A percentile compares a stretch with the other conserved stretches of the same genome.
phyloP scores from a whole-genome alignment of 2,888 invertebrate species.

The Ennomos quercinarius region DNA sequence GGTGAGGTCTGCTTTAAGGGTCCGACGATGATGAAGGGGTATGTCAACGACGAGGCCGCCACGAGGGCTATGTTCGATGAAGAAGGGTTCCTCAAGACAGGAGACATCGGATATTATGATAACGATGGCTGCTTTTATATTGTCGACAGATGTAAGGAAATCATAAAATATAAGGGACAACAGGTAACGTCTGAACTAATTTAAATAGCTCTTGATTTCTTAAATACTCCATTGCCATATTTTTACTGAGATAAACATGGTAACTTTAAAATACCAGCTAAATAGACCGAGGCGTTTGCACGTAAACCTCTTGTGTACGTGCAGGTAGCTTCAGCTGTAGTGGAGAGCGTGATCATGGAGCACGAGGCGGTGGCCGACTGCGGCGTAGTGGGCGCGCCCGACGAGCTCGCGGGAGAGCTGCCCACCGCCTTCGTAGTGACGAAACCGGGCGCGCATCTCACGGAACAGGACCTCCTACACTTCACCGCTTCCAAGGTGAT shows the following conservation, averaged over 20 bases:
- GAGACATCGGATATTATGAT: conserved; percentile 71
- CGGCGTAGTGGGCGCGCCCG: conserved; percentile 91
- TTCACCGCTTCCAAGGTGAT: no score
- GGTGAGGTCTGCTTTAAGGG: conserved; percentile 62
- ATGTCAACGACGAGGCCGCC: conserved; percentile 34
- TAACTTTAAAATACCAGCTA: no score
- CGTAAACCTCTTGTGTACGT: background rate
- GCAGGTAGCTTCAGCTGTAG: conserved; percentile 91
- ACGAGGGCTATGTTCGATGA: conserved; percentile 58
- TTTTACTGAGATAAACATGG: no score
- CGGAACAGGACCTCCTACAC: background rate
- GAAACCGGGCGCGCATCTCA: background rate
- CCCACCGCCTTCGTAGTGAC: no score
- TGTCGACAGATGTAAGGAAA: conserved; percentile 68
- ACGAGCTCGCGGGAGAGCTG: conserved; percentile 88
- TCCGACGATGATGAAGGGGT: conserved; percentile 52
- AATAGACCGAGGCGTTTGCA: no score
- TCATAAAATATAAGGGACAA: conserved; percentile 69
- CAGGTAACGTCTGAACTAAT: background rate
- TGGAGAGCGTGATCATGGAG: conserved; percentile 90
- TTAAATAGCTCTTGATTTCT: no score
- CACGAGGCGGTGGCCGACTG: conserved; percentile 90
- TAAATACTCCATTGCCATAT: no score
- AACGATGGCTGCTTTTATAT: conserved; percentile 68
- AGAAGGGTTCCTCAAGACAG: conserved; percentile 67